A percentile compares a stretch with the other conserved stretches of the same genome.
phyloP scores from a whole-genome alignment of 2,797 vertebrate genomes.

The Xenentodon cancila region DNA sequence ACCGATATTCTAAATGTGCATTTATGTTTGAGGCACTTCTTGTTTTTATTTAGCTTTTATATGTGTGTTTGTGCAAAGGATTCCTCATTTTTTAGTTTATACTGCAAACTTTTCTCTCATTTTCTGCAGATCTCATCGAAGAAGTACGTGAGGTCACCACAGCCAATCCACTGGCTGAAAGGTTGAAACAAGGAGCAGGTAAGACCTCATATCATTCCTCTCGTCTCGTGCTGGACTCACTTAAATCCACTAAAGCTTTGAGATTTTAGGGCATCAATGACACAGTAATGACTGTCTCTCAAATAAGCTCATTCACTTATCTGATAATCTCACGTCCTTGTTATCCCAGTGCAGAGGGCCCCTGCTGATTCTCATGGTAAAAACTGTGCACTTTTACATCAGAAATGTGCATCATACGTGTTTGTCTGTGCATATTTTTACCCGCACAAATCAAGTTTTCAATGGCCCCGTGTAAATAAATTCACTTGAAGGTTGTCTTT shows the following conservation, averaged over 20 bases:
- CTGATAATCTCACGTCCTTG: slow-evolving; percentile 71
- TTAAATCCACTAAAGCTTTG: not conserved
- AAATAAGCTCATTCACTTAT: slow-evolving; percentile 31
- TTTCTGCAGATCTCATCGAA: slow-evolving; percentile 89
- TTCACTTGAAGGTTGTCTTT: not conserved
- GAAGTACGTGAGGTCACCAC: slow-evolving; percentile 85
- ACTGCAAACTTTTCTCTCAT: not conserved
- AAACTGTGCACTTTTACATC: slow-evolving; percentile 55
- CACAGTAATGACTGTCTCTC: too few relatives aligned
- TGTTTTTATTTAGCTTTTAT: not conserved
- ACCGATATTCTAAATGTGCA: not conserved
- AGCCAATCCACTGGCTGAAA: slow-evolving; percentile 84
- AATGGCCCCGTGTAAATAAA: slow-evolving; percentile 1
- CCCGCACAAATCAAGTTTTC: slow-evolving; percentile 21
- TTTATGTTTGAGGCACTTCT: not conserved
- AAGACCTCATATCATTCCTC: slow-evolving; percentile 43
- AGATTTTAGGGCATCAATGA: too few relatives aligned
- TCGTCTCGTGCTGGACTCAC: not conserved
- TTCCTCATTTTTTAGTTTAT: too few relatives aligned
- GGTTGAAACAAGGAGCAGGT: slow-evolving; percentile 98
- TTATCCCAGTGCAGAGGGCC: slow-evolving; percentile 82
- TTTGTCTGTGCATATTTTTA: slow-evolving; percentile 33
- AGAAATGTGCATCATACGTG: slow-evolving; percentile 70
- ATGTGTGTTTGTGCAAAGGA: too few relatives aligned
- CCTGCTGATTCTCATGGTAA: slow-evolving; percentile 85